These are phyloP conservation scores for Dolichopus griseipennis DNA, from an alignment of 2,888 invertebrate species.

Conservation along the genomic window DNA sequence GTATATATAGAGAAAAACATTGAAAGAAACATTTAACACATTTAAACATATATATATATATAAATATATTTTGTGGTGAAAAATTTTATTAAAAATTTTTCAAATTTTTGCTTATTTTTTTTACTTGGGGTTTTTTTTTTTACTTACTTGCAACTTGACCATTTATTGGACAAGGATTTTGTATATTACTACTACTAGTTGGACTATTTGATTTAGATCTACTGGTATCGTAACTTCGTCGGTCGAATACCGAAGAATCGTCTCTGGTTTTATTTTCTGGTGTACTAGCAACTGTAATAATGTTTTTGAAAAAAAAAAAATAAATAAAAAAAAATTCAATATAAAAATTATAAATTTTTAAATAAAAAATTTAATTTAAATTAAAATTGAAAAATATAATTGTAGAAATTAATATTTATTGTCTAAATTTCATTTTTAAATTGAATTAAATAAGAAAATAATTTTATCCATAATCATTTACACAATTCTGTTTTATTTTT, in stretches of 20 bases:
- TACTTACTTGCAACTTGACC: slow-evolving; percentile 47
- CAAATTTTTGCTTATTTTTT: background rate
- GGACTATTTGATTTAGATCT: slow-evolving; percentile 37
- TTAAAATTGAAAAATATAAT: too few species aligned
- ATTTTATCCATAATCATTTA: too few species aligned
- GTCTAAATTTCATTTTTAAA: too few species aligned
- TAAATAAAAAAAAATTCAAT: slow-evolving; percentile 14
- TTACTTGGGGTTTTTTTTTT: too few species aligned
- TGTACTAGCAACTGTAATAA: slow-evolving; percentile 73
- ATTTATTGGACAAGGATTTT: slow-evolving; percentile 34
- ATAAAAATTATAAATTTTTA: background rate
- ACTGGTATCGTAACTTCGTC: slow-evolving; percentile 38
- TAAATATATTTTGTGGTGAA: background rate
- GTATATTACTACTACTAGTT: slow-evolving; percentile 19
- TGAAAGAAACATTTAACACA: background rate
- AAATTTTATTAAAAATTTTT: slow-evolving; percentile 11
- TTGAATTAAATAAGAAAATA: too few species aligned
- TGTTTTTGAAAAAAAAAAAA: slow-evolving; percentile 20
- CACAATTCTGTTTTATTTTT: too few species aligned
- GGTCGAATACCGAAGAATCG: slow-evolving; percentile 44
- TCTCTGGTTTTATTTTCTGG: slow-evolving; percentile 59
- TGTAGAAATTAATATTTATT: too few species aligned
- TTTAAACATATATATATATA: slow-evolving; percentile 13
- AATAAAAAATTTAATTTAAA: background rate
- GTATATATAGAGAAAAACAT: too few species aligned